Evolutionary conservation across 2,113 vertebrate genomes (phyloP).

Genomic region (Pungitius pungitius): DNA sequence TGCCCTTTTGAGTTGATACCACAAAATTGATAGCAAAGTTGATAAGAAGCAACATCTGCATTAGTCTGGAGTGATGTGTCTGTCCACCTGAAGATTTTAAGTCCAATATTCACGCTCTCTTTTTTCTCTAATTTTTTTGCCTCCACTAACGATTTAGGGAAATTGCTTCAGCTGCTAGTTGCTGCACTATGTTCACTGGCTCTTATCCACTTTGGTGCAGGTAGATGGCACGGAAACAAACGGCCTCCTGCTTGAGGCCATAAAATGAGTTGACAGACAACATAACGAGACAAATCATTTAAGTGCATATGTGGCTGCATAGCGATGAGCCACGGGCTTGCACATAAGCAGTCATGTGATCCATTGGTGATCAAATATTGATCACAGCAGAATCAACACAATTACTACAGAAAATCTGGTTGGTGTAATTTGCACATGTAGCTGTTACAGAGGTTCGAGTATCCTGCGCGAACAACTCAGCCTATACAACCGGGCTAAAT

Average conservation of each 20-base stretch:
- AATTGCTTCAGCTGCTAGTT: not conserved
- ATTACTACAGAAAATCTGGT: not conserved
- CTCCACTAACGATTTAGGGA: not conserved
- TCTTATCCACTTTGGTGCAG: not conserved
- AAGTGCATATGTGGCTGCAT: not conserved
- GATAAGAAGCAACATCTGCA: not conserved
- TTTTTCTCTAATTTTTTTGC: not conserved
- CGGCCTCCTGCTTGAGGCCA: not conserved
- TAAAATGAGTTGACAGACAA: not conserved
- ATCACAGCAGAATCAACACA: not conserved
- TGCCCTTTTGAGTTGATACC: not conserved
- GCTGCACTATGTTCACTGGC: not conserved
- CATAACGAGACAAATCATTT: not conserved
- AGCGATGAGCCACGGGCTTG: not conserved
- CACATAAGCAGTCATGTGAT: not conserved
- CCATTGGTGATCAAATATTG: not conserved
- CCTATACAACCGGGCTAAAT: slow-evolving; percentile 50
- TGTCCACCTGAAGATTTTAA: not conserved
- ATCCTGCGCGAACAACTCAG: not conserved
- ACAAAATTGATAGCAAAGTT: not conserved
- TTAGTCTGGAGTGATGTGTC: not conserved
- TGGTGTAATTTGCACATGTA: not conserved
- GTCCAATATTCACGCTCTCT: not conserved
- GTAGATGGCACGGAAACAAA: not conserved
- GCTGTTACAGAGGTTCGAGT: not conserved